Base-by-base conservation (phyloP, 2,888 invertebrate genomes). In the Tryphoninae sp. region DNA sequence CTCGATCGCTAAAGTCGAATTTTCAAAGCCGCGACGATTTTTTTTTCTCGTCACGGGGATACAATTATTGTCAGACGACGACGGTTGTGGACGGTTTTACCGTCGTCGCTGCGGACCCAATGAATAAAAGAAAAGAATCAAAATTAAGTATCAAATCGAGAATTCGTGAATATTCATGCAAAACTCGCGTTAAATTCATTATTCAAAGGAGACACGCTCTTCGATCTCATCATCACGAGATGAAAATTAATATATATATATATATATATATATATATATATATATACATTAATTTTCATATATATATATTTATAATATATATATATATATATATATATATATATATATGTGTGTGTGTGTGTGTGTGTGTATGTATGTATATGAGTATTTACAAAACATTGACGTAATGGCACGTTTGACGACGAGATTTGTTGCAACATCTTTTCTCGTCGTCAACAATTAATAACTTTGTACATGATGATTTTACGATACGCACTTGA, bases 341-440 rank as follows among this genome's bases (percentile, higher is more conserved):
- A 33, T 33, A 19, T 19, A 19, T 19, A 19, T 19, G 1, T 19
- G 1, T n/a, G n/a, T n/a, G n/a, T n/a, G n/a, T n/a, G n/a, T n/a
- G n/a, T n/a, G n/a, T 19, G 0, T 9, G 13, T 45, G 2, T 45
- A 13, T 45, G 0, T 45, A 45, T 45, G 13, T 45, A 55, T 19
- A 64, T 84, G 74, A 84, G 80, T 90, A 89, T 90, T 84, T 89
- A 90, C 90, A 90, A 69, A 26, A 87, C 86, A 88, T 80, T 88
- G 86, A 83, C 86, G 86, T 89, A 89, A 90, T 90, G 90, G 90
- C 90, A 90, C 90, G 86, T 88, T 89, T 74, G 87, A 89, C 86
- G 78, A 89, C 81, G 82, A 83, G 73, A 51, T 26, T 61, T 65
- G 33, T 23, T 49, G 61, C 42, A 26, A 65, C 77, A 72, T 80